These are phyloP conservation scores for Laupala kohalensis DNA, from an alignment of 1,140 invertebrate species.

Conservation along the genomic window DNA sequence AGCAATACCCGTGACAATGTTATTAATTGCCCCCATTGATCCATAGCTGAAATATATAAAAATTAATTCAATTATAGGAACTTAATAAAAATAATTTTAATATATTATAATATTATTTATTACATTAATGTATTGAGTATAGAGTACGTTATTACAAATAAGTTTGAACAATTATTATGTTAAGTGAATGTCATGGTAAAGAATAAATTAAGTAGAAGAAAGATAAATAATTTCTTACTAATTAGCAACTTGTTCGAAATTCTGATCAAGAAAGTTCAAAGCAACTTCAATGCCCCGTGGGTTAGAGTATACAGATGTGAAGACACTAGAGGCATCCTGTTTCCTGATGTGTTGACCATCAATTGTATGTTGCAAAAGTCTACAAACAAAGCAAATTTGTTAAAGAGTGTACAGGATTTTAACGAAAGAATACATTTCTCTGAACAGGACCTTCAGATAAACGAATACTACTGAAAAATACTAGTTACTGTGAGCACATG, in stretches of 20 bases:
- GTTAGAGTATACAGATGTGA: slow-evolving; percentile 10
- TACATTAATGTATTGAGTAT: not conserved
- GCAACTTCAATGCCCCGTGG: slow-evolving; percentile 8
- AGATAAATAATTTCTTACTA: slow-evolving; percentile 11
- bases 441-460: not conserved
- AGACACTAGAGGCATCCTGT: slow-evolving; percentile 5
- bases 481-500: not conserved
- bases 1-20: slow-evolving; percentile 20
- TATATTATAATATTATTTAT: not conserved
- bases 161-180: not conserved
- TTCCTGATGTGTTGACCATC: not conserved
- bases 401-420: not conserved
- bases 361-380: not conserved
- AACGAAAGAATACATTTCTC: not conserved
- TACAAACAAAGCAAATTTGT: slow-evolving; percentile 1
- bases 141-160: not conserved
- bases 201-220: not conserved
- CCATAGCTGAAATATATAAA: slow-evolving; percentile 20
- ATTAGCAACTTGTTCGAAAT: not conserved
- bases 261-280: slow-evolving; percentile 2
- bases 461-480: not conserved
- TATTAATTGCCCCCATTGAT: slow-evolving; percentile 18
- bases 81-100: not conserved
- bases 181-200: not conserved
- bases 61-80: not conserved